phyloP scores from a whole-genome alignment of 2,113 vertebrate species.

The Cercopithecus mona region DNA sequence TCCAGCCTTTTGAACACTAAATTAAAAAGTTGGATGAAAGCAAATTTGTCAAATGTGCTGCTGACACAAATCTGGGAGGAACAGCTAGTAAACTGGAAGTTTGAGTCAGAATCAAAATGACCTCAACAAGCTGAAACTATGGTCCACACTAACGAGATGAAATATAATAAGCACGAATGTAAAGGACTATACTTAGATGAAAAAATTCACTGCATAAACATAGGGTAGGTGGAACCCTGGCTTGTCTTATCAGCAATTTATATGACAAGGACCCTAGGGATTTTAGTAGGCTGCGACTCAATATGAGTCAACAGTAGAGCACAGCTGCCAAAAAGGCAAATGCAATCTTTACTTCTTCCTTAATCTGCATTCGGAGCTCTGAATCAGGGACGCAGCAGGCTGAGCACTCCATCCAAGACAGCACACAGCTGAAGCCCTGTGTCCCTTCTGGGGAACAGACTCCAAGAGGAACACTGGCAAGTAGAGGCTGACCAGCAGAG shows the following conservation, averaged over 20 bases:
- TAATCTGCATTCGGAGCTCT: not conserved
- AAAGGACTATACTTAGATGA: not conserved
- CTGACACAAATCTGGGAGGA: conserved; percentile 49
- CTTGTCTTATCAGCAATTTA: not conserved
- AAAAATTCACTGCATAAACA: conserved; percentile 8
- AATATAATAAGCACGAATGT: not conserved
- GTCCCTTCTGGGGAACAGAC: not conserved
- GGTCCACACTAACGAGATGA: conserved; percentile 17
- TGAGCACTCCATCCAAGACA: not conserved
- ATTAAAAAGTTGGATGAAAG: conserved; percentile 36
- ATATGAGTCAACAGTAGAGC: not conserved
- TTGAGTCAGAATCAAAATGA: conserved; percentile 34
- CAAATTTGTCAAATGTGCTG: conserved; percentile 20
- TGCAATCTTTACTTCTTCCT: not conserved
- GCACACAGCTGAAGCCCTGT: not conserved
- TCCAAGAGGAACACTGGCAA: not conserved
- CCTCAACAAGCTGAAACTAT: conserved; percentile 20
- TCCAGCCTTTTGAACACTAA: not conserved
- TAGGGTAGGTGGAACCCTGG: not conserved
- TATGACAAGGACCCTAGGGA: not conserved
- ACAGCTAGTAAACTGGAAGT: not conserved
- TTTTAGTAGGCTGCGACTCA: not conserved
- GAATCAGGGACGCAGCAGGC: not conserved
- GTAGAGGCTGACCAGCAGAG: not conserved
- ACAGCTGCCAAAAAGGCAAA: not conserved